Evolutionary conservation across 2,888 invertebrate species (phyloP).

Genomic region (Lacanobia wlatinum): DNA sequence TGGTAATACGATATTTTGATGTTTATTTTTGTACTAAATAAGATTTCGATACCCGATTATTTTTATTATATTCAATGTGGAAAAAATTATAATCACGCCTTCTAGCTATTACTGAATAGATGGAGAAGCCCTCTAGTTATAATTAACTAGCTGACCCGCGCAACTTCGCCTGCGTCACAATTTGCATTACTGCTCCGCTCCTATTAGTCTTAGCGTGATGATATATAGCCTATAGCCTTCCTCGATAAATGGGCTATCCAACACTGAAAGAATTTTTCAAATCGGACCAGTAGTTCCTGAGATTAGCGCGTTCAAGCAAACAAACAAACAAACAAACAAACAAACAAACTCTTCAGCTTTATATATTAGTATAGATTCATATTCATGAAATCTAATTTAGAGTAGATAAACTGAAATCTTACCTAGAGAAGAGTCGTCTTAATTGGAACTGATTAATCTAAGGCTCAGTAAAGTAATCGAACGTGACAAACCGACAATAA

Average conservation of each 20-base stretch:
- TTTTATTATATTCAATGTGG: slow-evolving; percentile 12
- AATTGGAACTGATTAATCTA: not conserved
- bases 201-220: too few species aligned
- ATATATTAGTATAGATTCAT: too few species aligned
- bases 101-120: not conserved
- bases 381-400: not conserved
- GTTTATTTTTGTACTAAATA: slow-evolving; percentile 56
- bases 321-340: too few species aligned
- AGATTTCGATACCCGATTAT: slow-evolving; percentile 28
- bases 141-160: too few species aligned
- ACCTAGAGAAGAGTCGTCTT: not conserved
- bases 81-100: not conserved
- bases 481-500: not conserved
- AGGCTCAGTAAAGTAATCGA: not conserved
- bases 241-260: too few species aligned
- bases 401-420: not conserved
- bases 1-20: slow-evolving; percentile 43
- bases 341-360: too few species aligned
- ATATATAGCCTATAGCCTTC: too few species aligned
- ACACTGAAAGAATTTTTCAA: too few species aligned
- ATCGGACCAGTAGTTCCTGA: too few species aligned
- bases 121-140: not conserved
- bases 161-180: too few species aligned
- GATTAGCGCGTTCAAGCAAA: too few species aligned
- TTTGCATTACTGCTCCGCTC: too few species aligned